phyloP scores from a whole-genome alignment of 2,113 vertebrate species.

The Carlito syrichta region DNA sequence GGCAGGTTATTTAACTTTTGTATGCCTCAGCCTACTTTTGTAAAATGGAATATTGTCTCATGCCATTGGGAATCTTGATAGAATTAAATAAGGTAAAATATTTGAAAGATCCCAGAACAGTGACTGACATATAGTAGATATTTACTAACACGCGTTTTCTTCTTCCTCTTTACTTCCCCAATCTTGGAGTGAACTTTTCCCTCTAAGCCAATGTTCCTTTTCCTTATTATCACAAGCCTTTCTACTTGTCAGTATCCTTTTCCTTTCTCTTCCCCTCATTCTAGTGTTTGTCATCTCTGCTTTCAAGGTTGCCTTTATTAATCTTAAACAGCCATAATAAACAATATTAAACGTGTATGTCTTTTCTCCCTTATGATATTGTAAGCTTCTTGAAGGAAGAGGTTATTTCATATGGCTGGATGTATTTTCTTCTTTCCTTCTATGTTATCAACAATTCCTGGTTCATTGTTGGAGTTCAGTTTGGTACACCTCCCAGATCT shows the following conservation, averaged over 20 bases:
- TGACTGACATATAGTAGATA: background rate
- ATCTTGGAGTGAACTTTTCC: background rate
- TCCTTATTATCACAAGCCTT: background rate
- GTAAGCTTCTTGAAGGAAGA: background rate
- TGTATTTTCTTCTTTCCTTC: background rate
- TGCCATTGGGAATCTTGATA: background rate
- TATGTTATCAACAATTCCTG: background rate
- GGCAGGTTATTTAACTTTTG: background rate
- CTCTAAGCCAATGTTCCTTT: background rate
- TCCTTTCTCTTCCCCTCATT: background rate
- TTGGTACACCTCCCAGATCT: no score
- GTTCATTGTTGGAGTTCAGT: background rate
- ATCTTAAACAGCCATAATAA: background rate
- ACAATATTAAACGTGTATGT: background rate
- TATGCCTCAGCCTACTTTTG: background rate
- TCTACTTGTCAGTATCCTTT: background rate
- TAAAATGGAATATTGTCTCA: slow-evolving; percentile 1
- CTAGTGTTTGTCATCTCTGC: background rate
- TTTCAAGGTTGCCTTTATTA: background rate
- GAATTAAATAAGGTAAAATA: background rate
- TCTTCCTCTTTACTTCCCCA: background rate
- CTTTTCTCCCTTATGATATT: background rate
- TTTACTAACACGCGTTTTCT: background rate
- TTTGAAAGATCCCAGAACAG: background rate
- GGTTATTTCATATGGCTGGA: background rate